Evolutionary conservation across 2,888 invertebrate genomes (phyloP).

Genomic region (Clanis bilineata): DNA sequence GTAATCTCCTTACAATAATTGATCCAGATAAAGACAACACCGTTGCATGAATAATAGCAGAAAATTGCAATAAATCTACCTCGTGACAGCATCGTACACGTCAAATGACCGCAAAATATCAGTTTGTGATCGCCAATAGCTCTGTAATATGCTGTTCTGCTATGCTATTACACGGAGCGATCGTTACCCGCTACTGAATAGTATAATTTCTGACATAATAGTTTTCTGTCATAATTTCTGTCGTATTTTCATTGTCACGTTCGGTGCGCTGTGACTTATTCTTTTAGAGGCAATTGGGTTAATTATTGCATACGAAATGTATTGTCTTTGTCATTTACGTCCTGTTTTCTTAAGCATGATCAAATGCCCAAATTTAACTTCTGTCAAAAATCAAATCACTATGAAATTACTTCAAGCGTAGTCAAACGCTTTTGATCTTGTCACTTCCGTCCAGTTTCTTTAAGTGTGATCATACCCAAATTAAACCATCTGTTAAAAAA

Average conservation of each 20-base stretch:
- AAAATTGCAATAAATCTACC: conserved; percentile 41
- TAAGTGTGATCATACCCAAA: no score
- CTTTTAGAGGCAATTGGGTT: neutral
- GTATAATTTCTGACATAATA: conserved; percentile 35
- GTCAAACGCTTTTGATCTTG: no score
- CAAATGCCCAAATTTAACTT: no score
- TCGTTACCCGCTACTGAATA: conserved; percentile 38
- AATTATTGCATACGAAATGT: neutral
- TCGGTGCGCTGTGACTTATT: neutral
- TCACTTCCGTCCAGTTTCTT: no score
- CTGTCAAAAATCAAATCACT: no score
- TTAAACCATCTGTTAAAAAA: no score
- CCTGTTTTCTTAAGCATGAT: neutral
- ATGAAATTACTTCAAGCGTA: no score
- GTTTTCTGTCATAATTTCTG: no score
- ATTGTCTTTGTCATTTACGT: neutral
- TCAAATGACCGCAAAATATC: conserved; percentile 60
- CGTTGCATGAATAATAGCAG: conserved; percentile 16
- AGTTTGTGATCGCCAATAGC: conserved; percentile 50
- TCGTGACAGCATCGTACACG: conserved; percentile 35
- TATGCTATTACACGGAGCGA: conserved; percentile 25
- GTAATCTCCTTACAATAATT: no score
- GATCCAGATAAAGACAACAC: neutral
- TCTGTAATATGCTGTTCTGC: conserved; percentile 32
- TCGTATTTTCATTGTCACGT: conserved; percentile 4